These are phyloP conservation scores for Rhopalosiphum padi DNA, from an alignment of 1,140 invertebrate species.

Conservation along the genomic window DNA sequence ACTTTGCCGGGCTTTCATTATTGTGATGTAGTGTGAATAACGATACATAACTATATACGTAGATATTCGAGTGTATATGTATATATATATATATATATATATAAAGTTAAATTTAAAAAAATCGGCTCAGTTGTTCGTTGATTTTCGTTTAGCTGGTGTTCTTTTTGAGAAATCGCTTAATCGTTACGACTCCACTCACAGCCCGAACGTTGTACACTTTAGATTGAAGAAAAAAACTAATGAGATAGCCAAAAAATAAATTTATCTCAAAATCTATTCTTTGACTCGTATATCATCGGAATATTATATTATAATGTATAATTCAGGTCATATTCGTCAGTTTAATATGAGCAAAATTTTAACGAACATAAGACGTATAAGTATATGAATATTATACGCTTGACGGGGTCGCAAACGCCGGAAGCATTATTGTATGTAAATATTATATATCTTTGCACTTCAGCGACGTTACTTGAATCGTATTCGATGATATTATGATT, in stretches of 20 bases:
- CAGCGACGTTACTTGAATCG: too few relatives aligned
- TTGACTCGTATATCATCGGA: too few relatives aligned
- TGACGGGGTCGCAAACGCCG: too few relatives aligned
- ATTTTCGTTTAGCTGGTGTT: constrained; percentile 3
- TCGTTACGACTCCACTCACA: not conserved
- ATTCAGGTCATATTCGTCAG: too few relatives aligned
- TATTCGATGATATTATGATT: too few relatives aligned
- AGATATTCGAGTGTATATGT: not conserved
- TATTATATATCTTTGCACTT: too few relatives aligned
- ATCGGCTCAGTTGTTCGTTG: not conserved
- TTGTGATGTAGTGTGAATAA: constrained; percentile 9
- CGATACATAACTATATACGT: not conserved
- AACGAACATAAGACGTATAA: too few relatives aligned
- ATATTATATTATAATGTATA: too few relatives aligned
- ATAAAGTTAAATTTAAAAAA: not conserved
- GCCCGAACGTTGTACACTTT: not conserved
- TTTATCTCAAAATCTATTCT: not conserved
- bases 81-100: not conserved
- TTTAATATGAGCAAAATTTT: too few relatives aligned
- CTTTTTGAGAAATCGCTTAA: not conserved
- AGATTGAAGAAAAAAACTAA: not conserved
- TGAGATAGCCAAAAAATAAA: not conserved
- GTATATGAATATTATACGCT: too few relatives aligned
- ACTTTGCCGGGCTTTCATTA: not conserved
- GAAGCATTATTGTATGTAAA: too few relatives aligned